Percentiles rank a stretch among this genome's conserved stretches.
phyloP scores from a whole-genome alignment of 2,797 vertebrate genomes.

The Lepidocolaptes lacrymiger region DNA sequence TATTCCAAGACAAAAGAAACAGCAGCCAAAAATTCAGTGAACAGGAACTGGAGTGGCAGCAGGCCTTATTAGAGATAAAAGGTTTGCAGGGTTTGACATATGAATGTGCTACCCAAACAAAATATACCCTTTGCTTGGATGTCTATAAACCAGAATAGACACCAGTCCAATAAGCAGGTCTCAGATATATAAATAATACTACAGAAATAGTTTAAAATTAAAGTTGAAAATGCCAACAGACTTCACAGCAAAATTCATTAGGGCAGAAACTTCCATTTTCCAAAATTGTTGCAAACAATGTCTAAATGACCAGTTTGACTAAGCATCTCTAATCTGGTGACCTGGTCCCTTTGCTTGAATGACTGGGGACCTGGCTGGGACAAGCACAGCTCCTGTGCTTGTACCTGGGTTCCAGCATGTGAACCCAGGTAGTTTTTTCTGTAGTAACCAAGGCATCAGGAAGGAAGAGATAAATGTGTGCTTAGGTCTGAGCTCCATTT shows the following conservation, averaged over 20 bases:
- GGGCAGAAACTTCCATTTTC: neutral
- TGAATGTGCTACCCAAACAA: neutral
- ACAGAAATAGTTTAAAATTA: neutral
- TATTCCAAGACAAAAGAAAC: neutral
- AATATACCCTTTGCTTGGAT: neutral
- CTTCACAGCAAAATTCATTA: neutral
- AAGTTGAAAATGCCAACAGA: neutral
- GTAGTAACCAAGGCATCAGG: neutral
- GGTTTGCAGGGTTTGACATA: neutral
- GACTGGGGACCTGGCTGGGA: neutral
- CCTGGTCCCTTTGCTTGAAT: neutral
- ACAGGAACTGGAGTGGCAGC: neutral
- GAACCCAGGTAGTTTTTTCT: neutral
- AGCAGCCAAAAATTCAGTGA: neutral
- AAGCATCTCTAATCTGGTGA: neutral
- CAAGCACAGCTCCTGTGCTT: neutral
- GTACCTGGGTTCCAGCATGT: neutral
- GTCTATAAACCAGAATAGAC: neutral
- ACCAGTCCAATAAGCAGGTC: neutral
- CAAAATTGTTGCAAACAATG: neutral
- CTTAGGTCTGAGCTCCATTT: neutral
- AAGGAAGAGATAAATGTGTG: neutral
- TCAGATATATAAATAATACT: neutral
- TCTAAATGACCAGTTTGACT: neutral
- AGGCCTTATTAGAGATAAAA: conserved; percentile 3